Percentiles rank a stretch among this genome's conserved stretches.
These are phyloP conservation scores for Gasterosteus nipponicus DNA, from an alignment of 2,113 vertebrate species.

Conservation along the genomic window DNA sequence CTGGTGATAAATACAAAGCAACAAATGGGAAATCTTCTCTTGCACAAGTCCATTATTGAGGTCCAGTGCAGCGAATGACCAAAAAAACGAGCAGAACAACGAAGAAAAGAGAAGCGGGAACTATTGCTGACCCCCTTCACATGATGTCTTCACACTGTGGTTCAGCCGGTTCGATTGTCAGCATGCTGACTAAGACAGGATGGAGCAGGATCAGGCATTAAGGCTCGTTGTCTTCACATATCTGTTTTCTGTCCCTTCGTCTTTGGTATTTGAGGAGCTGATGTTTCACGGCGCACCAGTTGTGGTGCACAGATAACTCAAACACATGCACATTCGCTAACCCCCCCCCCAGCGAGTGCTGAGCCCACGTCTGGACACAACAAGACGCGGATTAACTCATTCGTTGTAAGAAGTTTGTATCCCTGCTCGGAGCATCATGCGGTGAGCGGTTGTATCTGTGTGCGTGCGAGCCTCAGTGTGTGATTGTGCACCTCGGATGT, in stretches of 20 bases:
- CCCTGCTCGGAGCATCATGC: background rate
- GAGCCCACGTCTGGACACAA: too few relatives aligned
- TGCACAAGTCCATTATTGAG: background rate
- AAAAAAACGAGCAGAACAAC: conserved; percentile 18
- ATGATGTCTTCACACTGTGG: conserved; percentile 46
- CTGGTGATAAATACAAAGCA: background rate
- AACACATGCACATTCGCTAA: too few relatives aligned
- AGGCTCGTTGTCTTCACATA: conserved; percentile 11
- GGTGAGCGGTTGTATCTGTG: background rate
- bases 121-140: conserved; percentile 42
- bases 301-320: too few relatives aligned
- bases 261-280: background rate
- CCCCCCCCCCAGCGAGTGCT: too few relatives aligned
- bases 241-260: background rate
- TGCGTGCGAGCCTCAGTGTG: background rate
- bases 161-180: conserved; percentile 43
- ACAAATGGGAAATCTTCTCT: background rate
- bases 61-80: background rate
- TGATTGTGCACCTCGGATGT: background rate
- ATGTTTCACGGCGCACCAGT: too few relatives aligned
- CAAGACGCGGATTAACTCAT: too few relatives aligned
- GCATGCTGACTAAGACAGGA: conserved; percentile 25
- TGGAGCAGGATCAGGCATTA: background rate
- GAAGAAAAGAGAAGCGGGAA: conserved; percentile 59
- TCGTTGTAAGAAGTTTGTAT: too few relatives aligned